These are phyloP conservation scores for Nomada hirtipes DNA, from an alignment of 2,888 invertebrate species.

Conservation along the genomic window DNA sequence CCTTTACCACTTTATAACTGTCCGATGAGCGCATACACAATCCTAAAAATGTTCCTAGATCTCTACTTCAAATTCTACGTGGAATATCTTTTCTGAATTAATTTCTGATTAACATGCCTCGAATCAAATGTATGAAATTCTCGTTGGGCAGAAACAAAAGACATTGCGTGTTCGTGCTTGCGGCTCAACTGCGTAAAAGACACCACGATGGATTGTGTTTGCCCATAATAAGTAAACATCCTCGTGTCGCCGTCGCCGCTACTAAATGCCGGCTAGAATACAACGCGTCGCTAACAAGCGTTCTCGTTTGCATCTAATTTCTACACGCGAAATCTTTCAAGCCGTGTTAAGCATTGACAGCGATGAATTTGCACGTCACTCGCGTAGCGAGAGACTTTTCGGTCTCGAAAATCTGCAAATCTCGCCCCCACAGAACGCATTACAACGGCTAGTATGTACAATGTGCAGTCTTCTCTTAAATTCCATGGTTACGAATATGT, in stretches of 20 bases:
- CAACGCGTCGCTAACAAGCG: conserved; percentile 64
- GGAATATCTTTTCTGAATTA: background rate
- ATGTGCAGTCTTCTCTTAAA: background rate
- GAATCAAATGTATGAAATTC: background rate
- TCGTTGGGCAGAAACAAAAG: background rate
- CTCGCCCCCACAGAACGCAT: background rate
- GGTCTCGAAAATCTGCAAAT: background rate
- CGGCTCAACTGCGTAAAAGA: conserved; percentile 14
- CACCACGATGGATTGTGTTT: conserved; percentile 72
- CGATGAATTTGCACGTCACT: conserved; percentile 4
- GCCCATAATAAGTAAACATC: conserved; percentile 74
- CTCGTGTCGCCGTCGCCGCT: conserved; percentile 41
- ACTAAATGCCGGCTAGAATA: conserved; percentile 39
- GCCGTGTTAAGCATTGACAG: conserved; percentile 28
- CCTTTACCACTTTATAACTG: no score
- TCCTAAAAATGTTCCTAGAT: no score
- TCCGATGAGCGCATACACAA: no score
- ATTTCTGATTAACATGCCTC: background rate
- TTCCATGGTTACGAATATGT: no score
- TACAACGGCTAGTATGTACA: background rate
- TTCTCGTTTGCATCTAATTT: conserved; percentile 68
- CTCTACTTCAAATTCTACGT: no score
- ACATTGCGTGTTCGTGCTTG: background rate
- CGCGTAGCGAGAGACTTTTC: conserved; percentile 22
- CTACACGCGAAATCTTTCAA: conserved; percentile 55